Percentiles rank a stretch among this genome's conserved stretches.
Evolutionary conservation across 2,113 vertebrate genomes (phyloP).

Genomic region (Dromaius novaehollandiae): DNA sequence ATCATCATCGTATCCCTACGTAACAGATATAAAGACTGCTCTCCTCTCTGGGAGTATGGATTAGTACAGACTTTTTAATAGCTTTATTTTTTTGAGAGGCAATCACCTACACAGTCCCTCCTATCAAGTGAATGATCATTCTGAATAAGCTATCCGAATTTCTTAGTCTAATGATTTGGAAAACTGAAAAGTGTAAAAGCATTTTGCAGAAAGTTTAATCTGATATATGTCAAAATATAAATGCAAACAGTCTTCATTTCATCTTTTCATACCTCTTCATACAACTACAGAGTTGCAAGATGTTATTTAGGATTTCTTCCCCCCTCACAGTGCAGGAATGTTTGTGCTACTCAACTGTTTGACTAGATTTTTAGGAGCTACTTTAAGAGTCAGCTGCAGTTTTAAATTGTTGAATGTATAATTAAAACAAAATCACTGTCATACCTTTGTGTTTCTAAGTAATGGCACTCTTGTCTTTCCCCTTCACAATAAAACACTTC

Average conservation of each 20-base stretch:
- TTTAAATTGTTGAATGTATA: background rate
- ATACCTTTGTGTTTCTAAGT: background rate
- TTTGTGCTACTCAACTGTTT: background rate
- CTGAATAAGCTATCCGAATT: background rate
- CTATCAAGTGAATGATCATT: background rate
- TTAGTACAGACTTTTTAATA: background rate
- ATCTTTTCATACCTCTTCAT: background rate
- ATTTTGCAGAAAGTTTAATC: background rate
- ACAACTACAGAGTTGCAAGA: background rate
- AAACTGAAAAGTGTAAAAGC: background rate
- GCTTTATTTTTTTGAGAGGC: background rate
- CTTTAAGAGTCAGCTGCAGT: background rate
- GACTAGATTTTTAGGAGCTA: background rate
- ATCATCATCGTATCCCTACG: background rate
- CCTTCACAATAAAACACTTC: background rate
- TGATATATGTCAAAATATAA: background rate
- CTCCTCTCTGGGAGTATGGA: background rate
- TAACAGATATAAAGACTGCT: background rate
- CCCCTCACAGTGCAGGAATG: background rate
- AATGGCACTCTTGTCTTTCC: background rate
- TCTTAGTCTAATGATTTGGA: background rate
- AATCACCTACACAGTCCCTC: background rate
- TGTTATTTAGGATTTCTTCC: background rate
- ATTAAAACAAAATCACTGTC: background rate
- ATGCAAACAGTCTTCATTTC: background rate